Base-by-base conservation (phyloP, 2,797 vertebrate species). In the Neosalanx taihuensis region DNA sequence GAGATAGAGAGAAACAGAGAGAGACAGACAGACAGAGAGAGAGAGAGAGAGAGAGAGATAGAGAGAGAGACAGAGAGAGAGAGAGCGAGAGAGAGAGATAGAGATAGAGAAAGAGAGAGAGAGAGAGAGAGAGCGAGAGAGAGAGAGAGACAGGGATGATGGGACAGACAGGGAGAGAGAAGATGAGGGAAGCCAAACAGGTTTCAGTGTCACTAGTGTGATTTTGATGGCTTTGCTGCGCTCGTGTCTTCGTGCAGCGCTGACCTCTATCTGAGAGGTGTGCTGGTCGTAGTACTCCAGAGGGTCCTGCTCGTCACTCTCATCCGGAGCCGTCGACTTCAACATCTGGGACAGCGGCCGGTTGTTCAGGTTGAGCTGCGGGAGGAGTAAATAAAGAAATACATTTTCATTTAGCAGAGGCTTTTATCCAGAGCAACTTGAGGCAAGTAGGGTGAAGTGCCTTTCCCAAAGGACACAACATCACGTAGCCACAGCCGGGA, bases 311-410 rank as follows among this genome's bases (percentile, higher is more conserved):
- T 96, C 94, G 46, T 94, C 92, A 1, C 93, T 90, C 65, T 88
- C 93, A 15, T 90, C 90, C 0, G 95, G 94, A 33, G 83, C 91
- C 0, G 94, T 87, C 0, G 96, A 94, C 90, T 95, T 98, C 79
- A 98, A 86, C 95, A 98, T 98, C 87, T 97, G 95, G 0, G 94
- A 94, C 81, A 98, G 91, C 73, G 96, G 96, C 29, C 94, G 95
- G 85, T 98, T 99, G 88, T 98, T 97, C 33, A 97, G 92, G 89
- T 94, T 96, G 82, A 99, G 89, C 97, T 99, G 89, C 3, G 73
- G 68, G 37, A 31, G 63, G 62, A 64, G 13, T 62, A 69, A 26
- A 26, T 26, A 26, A 26, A 26, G 23, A 26, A 26, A 26, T 26
- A 26, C 1, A 26, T 26, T 1, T 26, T 26, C 23, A 26, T 26